Evolutionary conservation across 2,888 invertebrate genomes (phyloP).

Genomic region (Drosophila picticornis): DNA sequence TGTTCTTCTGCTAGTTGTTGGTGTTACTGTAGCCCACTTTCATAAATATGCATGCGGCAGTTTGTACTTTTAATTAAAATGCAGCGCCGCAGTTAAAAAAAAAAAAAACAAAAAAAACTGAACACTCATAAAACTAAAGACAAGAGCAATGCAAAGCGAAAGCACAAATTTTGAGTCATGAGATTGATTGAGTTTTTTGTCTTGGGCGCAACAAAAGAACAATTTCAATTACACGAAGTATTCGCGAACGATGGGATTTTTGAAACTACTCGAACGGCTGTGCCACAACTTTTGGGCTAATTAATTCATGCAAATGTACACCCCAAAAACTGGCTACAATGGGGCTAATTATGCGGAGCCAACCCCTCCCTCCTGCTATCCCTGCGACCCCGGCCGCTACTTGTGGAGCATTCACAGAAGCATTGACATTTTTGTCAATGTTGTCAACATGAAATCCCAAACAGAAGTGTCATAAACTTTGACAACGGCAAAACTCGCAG

Average conservation of each 20-base stretch:
- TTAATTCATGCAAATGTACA: conserved; percentile 80
- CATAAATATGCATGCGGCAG: conserved; percentile 79
- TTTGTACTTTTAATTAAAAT: conserved; percentile 77
- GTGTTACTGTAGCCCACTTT: conserved; percentile 47
- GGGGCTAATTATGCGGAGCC: conserved; percentile 71
- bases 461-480: conserved; percentile 78
- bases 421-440: conserved; percentile 78
- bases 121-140: conserved; percentile 15
- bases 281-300: conserved; percentile 71
- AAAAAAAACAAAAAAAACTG: conserved; percentile 13
- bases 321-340: conserved; percentile 53
- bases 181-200: conserved; percentile 73
- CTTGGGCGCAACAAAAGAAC: conserved; percentile 34
- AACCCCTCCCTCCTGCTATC: not conserved
- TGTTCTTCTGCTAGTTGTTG: conserved; percentile 12
- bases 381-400: not conserved
- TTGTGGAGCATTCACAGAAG: conserved; percentile 26
- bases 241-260: conserved; percentile 37
- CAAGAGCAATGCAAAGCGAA: conserved; percentile 26
- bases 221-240: conserved; percentile 74
- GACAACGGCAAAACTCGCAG: conserved; percentile 57
- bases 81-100: conserved; percentile 53
- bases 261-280: conserved; percentile 37
- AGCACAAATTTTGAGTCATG: conserved; percentile 55
- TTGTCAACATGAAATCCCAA: conserved; percentile 74